Base-by-base conservation (phyloP, 2,797 vertebrate species). In the Choloepus didactylus region DNA sequence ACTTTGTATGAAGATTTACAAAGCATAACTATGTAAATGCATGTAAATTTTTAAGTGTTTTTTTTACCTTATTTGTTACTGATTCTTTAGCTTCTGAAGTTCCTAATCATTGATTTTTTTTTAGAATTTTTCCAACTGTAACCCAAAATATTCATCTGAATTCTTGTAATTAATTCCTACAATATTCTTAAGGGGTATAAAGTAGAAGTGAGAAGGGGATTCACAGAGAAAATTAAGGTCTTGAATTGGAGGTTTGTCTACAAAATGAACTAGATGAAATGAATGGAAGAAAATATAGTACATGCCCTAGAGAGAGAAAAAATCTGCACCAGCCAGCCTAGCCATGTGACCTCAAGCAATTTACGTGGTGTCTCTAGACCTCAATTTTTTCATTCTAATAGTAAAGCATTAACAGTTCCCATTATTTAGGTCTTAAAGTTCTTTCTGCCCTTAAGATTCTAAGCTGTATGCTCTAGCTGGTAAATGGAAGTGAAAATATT, bases 401-500 rank as follows among this genome's bases (percentile, higher is more conserved):
- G 82, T 35, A 86, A 92, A 67, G 9, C 23, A 56, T 94, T 87
- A 29, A 49, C 29, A 72, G 70, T 72, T n/a, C 18, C 7, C 16
- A 69, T 25, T n/a, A 76, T 77, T 77, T 41, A 82, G 15, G 19
- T 8, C 9, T 84, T 70, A 69, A 66, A 87, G 72, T 2, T 4
- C 23, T 79, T 73, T 64, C 46, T n/a, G 16, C 66, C 76, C 87
- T 54, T 49, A 79, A 35, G 21, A 82, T 92, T 66, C 21, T 35
- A 66, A 16, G 31, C 23, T 46, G 2, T 51, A 54, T 85, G 0
- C 1, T 75, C 19, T 31, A 83, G 41, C 59, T 66, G 25, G 73
- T 70, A 80, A 91, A 84, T 64, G 54, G 19, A 6, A 84, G 27
- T 46, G 27, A 59, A 95, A 94, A 83, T 62, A 25, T 81, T 59